Conservation (phyloP, 2,888 invertebrate species). For the Acanthosoma haemorrhoidale region DNA sequence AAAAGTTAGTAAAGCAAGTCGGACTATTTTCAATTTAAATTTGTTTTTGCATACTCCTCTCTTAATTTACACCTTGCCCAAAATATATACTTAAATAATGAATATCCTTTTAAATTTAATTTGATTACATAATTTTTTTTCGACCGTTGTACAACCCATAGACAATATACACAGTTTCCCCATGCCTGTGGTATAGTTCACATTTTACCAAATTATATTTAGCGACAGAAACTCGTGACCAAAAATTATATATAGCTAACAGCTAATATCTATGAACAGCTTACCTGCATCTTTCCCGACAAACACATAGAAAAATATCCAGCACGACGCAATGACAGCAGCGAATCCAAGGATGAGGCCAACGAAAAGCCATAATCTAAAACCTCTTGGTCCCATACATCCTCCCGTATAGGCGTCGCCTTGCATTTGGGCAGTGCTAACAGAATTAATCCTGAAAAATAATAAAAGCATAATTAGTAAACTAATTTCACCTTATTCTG, state of each 20-base stretch:
- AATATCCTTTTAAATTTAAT: too few relatives aligned
- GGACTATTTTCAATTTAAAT: too few relatives aligned
- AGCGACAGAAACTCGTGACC: neutral
- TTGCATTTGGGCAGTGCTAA: constrained; percentile 88
- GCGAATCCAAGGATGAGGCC: constrained; percentile 97
- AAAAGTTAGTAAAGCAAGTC: too few relatives aligned
- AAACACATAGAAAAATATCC: constrained; percentile 90
- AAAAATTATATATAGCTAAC: neutral
- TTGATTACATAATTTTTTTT: too few relatives aligned
- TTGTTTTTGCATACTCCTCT: too few relatives aligned
- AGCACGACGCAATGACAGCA: constrained; percentile 88
- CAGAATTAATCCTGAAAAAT: constrained; percentile 73
- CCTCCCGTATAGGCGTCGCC: constrained; percentile 79
- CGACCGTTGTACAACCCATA: too few relatives aligned
- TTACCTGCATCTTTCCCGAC: constrained; percentile 56
- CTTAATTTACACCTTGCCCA: too few relatives aligned
- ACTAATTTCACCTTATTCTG: too few relatives aligned
- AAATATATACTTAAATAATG: too few relatives aligned
- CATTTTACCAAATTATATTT: neutral
- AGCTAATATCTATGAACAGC: neutral
- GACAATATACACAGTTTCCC: too few relatives aligned
- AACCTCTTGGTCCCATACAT: constrained; percentile 79
- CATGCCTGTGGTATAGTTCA: neutral
- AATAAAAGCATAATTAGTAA: neutral
- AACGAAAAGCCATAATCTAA: constrained; percentile 89